These are phyloP conservation scores for Catostomus latipinnis DNA, from an alignment of 2,797 vertebrate genomes.

Conservation along the genomic window DNA sequence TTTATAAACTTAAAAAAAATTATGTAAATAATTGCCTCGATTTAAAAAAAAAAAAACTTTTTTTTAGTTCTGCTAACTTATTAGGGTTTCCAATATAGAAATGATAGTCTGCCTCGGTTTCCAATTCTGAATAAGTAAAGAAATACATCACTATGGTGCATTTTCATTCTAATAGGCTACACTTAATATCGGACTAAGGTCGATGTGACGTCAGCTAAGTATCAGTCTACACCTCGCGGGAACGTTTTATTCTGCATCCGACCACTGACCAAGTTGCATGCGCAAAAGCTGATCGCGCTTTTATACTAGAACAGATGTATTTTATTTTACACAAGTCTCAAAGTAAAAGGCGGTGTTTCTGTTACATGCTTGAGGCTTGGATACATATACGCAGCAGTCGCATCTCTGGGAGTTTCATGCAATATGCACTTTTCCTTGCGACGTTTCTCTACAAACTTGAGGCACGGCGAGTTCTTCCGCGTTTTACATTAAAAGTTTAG, in stretches of 20 bases:
- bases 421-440: background rate
- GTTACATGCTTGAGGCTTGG: background rate
- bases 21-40: no score
- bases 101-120: no score
- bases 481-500: background rate
- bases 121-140: no score
- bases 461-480: background rate
- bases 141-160: background rate
- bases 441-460: background rate
- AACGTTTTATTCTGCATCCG: background rate
- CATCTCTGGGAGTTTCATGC: background rate
- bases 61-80: no score
- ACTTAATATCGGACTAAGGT: background rate
- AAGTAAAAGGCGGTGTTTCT: background rate
- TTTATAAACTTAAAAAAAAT: no score
- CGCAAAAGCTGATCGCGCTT: background rate
- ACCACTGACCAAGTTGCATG: background rate
- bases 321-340: background rate
- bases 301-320: background rate
- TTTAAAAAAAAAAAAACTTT: no score
- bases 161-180: background rate
- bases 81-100: no score
- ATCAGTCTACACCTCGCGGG: background rate
- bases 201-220: background rate
- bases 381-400: background rate